These are phyloP conservation scores for Paracentrotus lividus DNA, from an alignment of 53 echinoderm and acorn worm species.

Conservation along the genomic window DNA sequence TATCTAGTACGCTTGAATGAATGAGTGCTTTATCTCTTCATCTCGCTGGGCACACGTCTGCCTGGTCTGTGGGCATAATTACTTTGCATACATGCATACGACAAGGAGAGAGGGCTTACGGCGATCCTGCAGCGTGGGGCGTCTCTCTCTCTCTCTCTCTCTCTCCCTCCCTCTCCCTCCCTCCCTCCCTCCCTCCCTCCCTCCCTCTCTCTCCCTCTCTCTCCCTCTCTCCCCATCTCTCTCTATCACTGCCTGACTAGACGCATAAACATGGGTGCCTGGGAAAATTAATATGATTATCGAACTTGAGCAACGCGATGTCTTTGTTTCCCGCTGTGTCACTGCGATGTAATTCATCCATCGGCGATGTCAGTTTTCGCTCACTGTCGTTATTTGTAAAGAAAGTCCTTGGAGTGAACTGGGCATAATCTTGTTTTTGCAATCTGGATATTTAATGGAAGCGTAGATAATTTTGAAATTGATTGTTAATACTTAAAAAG, in stretches of 20 bases:
- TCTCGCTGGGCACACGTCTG: conserved; percentile 33
- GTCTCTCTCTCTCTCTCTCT: not conserved
- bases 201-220: not conserved
- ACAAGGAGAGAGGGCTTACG: conserved; percentile 25
- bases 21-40: conserved; percentile 56
- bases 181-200: not conserved
- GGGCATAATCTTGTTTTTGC: not conserved
- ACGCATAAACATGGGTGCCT: conserved; percentile 58
- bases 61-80: conserved; percentile 58
- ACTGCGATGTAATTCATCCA: conserved; percentile 42
- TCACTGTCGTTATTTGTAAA: not conserved
- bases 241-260: conserved; percentile 13
- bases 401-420: not conserved
- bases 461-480: not conserved
- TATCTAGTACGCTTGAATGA: conserved; percentile 66
- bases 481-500: conserved; percentile 22
- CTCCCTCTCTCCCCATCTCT: not conserved
- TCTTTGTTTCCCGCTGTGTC: conserved; percentile 56
- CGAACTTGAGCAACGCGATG: conserved; percentile 37
- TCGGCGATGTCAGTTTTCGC: conserved; percentile 22
- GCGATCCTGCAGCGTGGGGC: not conserved
- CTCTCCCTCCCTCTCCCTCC: not conserved
- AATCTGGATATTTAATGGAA: not conserved
- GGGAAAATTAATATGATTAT: conserved; percentile 63
- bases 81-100: conserved; percentile 61